Evolutionary conservation across 2,797 vertebrate species (phyloP).

Genomic region (Enteromius paludinosus): DNA sequence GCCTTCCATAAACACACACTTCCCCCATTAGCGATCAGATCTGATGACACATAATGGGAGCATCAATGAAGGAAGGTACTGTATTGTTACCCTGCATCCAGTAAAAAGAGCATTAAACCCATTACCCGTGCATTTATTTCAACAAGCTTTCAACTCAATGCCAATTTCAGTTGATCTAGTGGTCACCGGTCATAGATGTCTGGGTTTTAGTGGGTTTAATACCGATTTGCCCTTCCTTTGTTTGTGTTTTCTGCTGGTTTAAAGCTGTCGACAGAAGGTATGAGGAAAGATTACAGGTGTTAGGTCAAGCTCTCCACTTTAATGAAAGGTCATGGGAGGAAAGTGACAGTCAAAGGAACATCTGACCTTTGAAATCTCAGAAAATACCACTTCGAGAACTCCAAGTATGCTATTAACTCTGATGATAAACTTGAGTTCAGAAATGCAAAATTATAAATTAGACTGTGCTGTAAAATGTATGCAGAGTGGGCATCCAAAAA

Average conservation of each 20-base stretch:
- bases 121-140: slow-evolving; percentile 14
- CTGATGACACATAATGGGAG: slow-evolving; percentile 39
- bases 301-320: slow-evolving; percentile 37
- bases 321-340: slow-evolving; percentile 37
- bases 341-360: slow-evolving; percentile 28
- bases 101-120: slow-evolving; percentile 27
- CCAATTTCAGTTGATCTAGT: slow-evolving; percentile 5
- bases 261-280: slow-evolving; percentile 14
- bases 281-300: slow-evolving; percentile 34
- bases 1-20: slow-evolving; percentile 33
- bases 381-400: slow-evolving; percentile 1
- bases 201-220: neutral
- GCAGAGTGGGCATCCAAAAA: neutral
- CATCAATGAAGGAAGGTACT: slow-evolving; percentile 43
- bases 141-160: slow-evolving; percentile 6
- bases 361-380: slow-evolving; percentile 26
- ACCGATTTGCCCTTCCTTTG: slow-evolving; percentile 27
- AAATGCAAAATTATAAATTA: neutral
- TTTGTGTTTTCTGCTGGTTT: slow-evolving; percentile 19
- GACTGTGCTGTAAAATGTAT: neutral
- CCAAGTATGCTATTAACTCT: slow-evolving; percentile 1
- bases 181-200: neutral
- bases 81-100: slow-evolving; percentile 28
- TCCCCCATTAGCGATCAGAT: slow-evolving; percentile 43
- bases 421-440: slow-evolving; percentile 14